phyloP scores from a whole-genome alignment of 2,888 invertebrate genomes.

The Apamea sordens region DNA sequence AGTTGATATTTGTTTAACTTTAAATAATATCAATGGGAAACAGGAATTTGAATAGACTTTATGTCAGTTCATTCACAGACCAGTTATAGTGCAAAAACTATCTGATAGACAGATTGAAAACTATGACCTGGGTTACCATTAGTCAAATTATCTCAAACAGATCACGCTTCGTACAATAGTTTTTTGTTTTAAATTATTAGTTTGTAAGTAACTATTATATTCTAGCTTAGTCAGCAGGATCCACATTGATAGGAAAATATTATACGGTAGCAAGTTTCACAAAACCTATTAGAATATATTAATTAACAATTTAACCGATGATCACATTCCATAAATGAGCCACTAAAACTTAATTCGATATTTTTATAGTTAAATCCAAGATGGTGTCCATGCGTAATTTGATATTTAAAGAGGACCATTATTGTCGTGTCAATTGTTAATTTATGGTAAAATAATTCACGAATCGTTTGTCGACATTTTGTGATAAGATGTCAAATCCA shows the following conservation, averaged over 20 bases:
- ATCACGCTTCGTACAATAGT: no score
- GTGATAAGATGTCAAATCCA: no score
- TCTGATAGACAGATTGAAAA: constrained; percentile 2
- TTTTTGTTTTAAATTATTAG: not conserved
- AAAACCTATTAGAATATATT: not conserved
- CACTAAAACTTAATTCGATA: not conserved
- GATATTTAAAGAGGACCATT: not conserved
- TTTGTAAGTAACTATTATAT: no score
- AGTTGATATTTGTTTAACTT: no score
- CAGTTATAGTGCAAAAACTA: constrained; percentile 11
- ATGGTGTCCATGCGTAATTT: constrained; percentile 7
- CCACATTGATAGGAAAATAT: not conserved
- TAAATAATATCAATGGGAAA: no score
- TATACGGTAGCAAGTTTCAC: not conserved
- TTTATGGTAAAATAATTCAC: constrained; percentile 15
- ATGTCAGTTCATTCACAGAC: not conserved
- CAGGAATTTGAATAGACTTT: no score
- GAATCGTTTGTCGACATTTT: not conserved
- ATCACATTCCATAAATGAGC: not conserved
- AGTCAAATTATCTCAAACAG: not conserved
- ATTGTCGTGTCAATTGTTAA: not conserved
- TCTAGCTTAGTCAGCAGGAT: no score
- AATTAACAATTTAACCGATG: not conserved
- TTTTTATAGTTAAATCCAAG: not conserved
- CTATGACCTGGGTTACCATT: constrained; percentile 4